phyloP scores from a whole-genome alignment of 2,888 invertebrate genomes.

The Hermaeophaga mercurialis region DNA sequence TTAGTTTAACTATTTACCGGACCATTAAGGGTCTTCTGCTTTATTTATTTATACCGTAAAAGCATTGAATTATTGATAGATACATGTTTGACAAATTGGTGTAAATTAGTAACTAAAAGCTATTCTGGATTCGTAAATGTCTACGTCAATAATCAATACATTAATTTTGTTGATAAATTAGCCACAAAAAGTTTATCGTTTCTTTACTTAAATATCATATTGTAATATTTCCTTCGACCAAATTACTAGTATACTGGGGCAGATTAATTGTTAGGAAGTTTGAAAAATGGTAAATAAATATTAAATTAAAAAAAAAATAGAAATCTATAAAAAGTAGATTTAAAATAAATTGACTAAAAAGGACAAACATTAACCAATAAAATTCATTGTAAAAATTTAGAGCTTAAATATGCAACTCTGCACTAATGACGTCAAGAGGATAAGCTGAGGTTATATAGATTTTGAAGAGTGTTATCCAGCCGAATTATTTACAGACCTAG shows the following conservation, averaged over 20 bases:
- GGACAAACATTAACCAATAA: too few species aligned
- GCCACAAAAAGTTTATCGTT: background rate
- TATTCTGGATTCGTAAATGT: conserved; percentile 11
- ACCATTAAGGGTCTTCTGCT: conserved; percentile 29
- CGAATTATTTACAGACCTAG: too few species aligned
- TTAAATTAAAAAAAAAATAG: too few species aligned
- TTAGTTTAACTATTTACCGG: conserved; percentile 27
- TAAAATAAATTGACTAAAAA: too few species aligned
- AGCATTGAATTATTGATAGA: conserved; percentile 26
- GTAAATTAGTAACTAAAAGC: conserved; percentile 20
- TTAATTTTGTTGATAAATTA: conserved; percentile 4
- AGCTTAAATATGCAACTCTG: too few species aligned
- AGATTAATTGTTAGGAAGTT: too few species aligned
- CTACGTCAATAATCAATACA: conserved; percentile 14
- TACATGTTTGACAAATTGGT: conserved; percentile 14
- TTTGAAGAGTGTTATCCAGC: too few species aligned
- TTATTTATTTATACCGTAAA: conserved; percentile 34
- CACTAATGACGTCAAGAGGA: too few species aligned
- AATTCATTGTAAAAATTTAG: too few species aligned
- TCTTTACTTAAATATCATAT: background rate
- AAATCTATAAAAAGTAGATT: too few species aligned
- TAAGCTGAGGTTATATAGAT: too few species aligned
- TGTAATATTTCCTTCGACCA: background rate
- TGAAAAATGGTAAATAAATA: too few species aligned
- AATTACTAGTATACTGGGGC: background rate